Conservation (phyloP, 2,113 vertebrate genomes). For the Anguilla japonica region DNA sequence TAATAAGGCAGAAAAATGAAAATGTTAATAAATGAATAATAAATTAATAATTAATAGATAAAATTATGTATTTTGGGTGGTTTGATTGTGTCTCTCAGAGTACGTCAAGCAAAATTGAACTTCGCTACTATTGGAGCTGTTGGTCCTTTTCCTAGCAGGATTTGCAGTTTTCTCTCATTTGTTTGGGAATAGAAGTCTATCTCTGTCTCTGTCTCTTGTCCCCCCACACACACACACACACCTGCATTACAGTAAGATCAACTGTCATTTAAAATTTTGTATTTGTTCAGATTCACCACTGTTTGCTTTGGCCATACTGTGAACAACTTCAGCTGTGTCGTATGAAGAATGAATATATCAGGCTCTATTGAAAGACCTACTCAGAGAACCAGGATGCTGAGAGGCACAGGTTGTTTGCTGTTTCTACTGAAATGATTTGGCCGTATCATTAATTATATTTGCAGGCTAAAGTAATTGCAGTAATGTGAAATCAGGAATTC, state of each 20-base stretch:
- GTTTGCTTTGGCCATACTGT: not conserved
- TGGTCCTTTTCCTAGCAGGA: too few species aligned
- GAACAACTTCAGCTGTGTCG: not conserved
- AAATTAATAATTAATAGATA: too few species aligned
- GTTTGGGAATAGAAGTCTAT: too few species aligned
- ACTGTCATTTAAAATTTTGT: not conserved
- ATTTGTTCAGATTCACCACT: not conserved
- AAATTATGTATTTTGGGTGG: too few species aligned
- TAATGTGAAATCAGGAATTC: not conserved
- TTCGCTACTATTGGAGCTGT: too few species aligned
- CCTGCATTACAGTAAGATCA: not conserved
- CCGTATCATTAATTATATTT: not conserved
- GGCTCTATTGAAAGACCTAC: not conserved
- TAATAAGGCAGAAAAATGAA: too few species aligned
- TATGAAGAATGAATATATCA: not conserved
- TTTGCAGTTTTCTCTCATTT: too few species aligned
- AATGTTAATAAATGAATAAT: too few species aligned
- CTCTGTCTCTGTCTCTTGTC: too few species aligned
- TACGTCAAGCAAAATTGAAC: too few species aligned
- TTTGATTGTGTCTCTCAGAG: too few species aligned
- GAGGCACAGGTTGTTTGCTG: not conserved
- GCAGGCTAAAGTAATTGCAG: not conserved
- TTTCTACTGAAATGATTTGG: not conserved
- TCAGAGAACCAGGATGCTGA: not conserved
- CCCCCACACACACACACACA: too few species aligned